Evolutionary conservation across 2,888 invertebrate species (phyloP).

Genomic region (Tenthredo scrophulariae): DNA sequence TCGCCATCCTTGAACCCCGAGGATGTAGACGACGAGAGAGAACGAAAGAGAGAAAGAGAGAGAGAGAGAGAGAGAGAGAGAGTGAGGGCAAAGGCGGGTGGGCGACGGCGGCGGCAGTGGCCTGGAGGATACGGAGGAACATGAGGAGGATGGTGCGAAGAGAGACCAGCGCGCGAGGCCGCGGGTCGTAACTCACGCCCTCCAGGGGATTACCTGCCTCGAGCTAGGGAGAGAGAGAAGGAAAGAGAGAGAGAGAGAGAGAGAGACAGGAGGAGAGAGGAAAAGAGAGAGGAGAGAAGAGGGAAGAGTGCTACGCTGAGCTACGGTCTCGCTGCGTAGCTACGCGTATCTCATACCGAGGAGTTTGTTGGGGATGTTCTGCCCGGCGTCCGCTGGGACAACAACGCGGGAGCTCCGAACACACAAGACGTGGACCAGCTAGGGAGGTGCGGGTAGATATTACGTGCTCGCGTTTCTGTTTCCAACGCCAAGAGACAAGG

Average conservation of each 20-base stretch:
- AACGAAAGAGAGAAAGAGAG: conserved; percentile 54
- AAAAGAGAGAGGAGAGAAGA: conserved; percentile 58
- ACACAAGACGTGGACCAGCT: conserved; percentile 46
- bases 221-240: conserved; percentile 57
- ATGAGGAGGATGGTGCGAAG: conserved; percentile 55
- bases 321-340: conserved; percentile 78
- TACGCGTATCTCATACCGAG: conserved; percentile 78
- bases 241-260: conserved; percentile 54
- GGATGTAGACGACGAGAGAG: conserved; percentile 53
- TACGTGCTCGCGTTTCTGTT: conserved; percentile 47
- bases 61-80: conserved; percentile 45
- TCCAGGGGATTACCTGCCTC: conserved; percentile 78
- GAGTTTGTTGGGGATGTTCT: conserved; percentile 53
- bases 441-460: conserved; percentile 27
- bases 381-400: conserved; percentile 52
- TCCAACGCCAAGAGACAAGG: conserved; percentile 23
- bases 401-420: conserved; percentile 49
- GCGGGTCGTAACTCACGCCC: conserved; percentile 76
- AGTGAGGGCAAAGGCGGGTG: conserved; percentile 54
- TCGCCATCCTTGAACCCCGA: conserved; percentile 53
- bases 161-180: conserved; percentile 55
- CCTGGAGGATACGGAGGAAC: conserved; percentile 57
- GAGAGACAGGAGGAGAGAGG: conserved; percentile 53
- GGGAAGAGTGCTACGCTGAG: conserved; percentile 70
- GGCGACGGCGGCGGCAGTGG: conserved; percentile 16